Percentiles rank a stretch among this genome's conserved stretches.
phyloP scores from a whole-genome alignment of 2,797 vertebrate species.

The Hirundo rustica region DNA sequence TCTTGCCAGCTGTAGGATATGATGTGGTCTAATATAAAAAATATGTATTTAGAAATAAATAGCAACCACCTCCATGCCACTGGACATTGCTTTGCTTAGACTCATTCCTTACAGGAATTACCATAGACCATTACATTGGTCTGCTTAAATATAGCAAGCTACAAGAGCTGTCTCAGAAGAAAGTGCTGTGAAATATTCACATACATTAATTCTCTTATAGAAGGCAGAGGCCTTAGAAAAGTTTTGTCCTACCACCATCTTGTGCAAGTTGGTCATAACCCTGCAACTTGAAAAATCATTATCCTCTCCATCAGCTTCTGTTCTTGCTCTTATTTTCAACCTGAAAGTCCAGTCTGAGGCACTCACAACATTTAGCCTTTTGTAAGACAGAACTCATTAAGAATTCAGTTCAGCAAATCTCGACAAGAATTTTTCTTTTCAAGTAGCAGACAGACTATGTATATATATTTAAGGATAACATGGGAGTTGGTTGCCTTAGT shows the following conservation, averaged over 20 bases:
- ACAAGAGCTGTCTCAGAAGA: not conserved
- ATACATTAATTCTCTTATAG: not conserved
- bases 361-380: not conserved
- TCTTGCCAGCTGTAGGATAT: not conserved
- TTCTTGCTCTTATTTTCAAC: not conserved
- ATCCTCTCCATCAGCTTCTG: not conserved
- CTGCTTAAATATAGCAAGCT: not conserved
- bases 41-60: not conserved
- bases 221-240: not conserved
- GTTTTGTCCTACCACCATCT: not conserved
- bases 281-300: not conserved
- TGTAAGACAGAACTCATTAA: not conserved
- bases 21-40: not conserved
- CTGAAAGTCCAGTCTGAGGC: not conserved
- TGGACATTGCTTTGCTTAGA: not conserved
- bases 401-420: conserved; percentile 1
- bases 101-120: not conserved
- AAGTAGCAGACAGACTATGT: not conserved
- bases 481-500: conserved; percentile 32
- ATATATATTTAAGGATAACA: conserved; percentile 18
- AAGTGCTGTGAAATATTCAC: not conserved
- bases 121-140: not conserved
- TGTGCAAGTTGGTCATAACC: not conserved
- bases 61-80: not conserved
- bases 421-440: not conserved